Percentiles rank a stretch among this genome's conserved stretches.
phyloP scores from a whole-genome alignment of 2,888 invertebrate genomes.

The Timema cristinae region DNA sequence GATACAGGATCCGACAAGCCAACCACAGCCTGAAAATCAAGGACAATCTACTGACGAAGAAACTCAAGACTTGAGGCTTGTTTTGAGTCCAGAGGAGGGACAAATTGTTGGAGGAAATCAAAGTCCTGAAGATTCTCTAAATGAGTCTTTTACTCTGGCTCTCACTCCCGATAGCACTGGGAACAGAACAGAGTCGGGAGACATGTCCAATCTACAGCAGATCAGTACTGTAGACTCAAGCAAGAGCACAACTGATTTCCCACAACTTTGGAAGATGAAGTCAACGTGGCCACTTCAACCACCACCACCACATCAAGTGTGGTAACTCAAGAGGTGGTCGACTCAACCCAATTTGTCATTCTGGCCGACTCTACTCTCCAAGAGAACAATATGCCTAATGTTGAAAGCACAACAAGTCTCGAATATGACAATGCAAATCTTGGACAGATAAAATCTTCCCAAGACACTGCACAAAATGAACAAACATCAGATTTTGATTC shows the following conservation, averaged over 20 bases:
- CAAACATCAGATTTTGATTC: not conserved
- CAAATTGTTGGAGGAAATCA: slow-evolving; percentile 11
- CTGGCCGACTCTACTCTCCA: not conserved
- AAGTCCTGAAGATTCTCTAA: slow-evolving; percentile 16
- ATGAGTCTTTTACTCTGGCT: slow-evolving; percentile 21
- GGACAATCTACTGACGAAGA: slow-evolving; percentile 19
- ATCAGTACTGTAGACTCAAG: not conserved
- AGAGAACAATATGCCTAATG: not conserved
- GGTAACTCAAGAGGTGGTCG: not conserved
- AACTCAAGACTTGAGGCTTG: slow-evolving; percentile 24
- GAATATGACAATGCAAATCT: not conserved
- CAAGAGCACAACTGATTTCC: not conserved
- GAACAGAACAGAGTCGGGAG: not conserved
- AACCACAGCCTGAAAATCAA: slow-evolving; percentile 14
- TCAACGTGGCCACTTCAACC: not conserved
- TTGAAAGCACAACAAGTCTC: not conserved
- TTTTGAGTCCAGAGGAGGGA: slow-evolving; percentile 24
- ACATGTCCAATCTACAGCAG: too few relatives aligned
- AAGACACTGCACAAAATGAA: not conserved
- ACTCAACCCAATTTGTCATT: not conserved
- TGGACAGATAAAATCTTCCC: not conserved
- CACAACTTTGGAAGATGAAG: not conserved
- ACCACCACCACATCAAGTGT: too few relatives aligned
- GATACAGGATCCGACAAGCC: not conserved
- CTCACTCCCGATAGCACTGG: slow-evolving; percentile 20